Conservation (phyloP, 2,797 vertebrate species). For the Leptoclinus maculatus region DNA sequence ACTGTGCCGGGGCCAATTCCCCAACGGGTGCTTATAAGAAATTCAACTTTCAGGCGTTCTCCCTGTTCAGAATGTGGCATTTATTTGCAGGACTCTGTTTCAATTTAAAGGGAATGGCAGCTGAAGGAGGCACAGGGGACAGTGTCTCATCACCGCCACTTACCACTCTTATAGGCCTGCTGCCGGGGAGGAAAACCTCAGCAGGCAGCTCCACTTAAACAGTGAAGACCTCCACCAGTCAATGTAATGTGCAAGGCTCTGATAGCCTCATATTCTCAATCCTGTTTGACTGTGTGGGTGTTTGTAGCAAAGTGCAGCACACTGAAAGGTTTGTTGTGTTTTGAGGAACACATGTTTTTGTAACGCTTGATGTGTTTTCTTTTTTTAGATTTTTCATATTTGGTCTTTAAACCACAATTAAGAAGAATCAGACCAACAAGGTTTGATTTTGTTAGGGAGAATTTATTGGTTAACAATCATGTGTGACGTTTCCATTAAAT, state of each 20-base stretch:
- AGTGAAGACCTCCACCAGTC: constrained; percentile 83
- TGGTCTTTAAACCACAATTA: neutral
- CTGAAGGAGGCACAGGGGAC: constrained; percentile 91
- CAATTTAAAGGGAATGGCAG: constrained; percentile 92
- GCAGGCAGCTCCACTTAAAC: constrained; percentile 80
- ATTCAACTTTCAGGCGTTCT: constrained; percentile 85
- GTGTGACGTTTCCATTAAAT: neutral
- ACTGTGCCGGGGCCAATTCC: constrained; percentile 83
- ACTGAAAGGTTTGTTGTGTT: constrained; percentile 30
- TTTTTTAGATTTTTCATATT: constrained; percentile 17
- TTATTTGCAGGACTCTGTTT: constrained; percentile 91
- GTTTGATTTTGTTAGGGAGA: neutral
- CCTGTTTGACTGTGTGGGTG: constrained; percentile 50
- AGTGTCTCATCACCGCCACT: constrained; percentile 86
- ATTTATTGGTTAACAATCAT: neutral
- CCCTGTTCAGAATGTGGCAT: constrained; percentile 85
- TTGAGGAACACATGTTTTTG: constrained; percentile 26
- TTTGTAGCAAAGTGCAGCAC: constrained; percentile 16
- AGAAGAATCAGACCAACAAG: neutral
- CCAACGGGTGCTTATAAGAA: constrained; percentile 89
- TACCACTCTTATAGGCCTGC: constrained; percentile 80
- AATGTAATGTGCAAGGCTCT: constrained; percentile 76
- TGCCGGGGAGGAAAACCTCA: constrained; percentile 75
- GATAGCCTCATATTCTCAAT: constrained; percentile 73
- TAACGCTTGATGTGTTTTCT: neutral